Conservation (phyloP, 23 tunicate species). For the Aplidium turbinatum region DNA sequence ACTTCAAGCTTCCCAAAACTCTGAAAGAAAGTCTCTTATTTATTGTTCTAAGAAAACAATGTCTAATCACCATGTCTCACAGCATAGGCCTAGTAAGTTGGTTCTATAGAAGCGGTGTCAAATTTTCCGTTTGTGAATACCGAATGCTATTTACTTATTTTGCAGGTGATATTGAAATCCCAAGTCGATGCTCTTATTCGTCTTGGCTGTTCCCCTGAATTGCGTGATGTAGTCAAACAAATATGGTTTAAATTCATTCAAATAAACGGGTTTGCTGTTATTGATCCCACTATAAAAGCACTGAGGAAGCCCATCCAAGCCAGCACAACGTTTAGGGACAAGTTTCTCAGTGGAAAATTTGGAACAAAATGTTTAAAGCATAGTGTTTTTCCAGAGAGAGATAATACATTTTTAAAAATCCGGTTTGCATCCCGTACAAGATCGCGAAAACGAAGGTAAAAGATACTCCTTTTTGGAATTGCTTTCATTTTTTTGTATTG, state of each 20-base stretch:
- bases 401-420: background rate
- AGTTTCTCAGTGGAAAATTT: conserved; percentile 19
- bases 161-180: conserved; percentile 43
- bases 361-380: background rate
- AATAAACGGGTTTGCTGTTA: conserved; percentile 26
- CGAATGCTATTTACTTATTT: too few species aligned
- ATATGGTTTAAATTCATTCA: conserved; percentile 64
- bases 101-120: too few species aligned
- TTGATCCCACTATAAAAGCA: conserved; percentile 8
- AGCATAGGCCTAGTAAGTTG: too few species aligned
- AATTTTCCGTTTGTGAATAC: too few species aligned
- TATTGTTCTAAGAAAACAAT: too few species aligned
- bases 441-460: background rate
- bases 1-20: too few species aligned
- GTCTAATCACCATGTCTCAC: too few species aligned
- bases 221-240: conserved; percentile 40
- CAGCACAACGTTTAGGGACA: conserved; percentile 33
- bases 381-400: background rate
- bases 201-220: conserved; percentile 26
- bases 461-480: background rate
- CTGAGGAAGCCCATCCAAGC: background rate
- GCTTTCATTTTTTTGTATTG: background rate
- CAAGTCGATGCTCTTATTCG: conserved; percentile 38
- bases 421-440: background rate
- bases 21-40: too few species aligned